Base-by-base conservation (phyloP, 2,113 vertebrate species). In the Pelecanoides urinatrix region DNA sequence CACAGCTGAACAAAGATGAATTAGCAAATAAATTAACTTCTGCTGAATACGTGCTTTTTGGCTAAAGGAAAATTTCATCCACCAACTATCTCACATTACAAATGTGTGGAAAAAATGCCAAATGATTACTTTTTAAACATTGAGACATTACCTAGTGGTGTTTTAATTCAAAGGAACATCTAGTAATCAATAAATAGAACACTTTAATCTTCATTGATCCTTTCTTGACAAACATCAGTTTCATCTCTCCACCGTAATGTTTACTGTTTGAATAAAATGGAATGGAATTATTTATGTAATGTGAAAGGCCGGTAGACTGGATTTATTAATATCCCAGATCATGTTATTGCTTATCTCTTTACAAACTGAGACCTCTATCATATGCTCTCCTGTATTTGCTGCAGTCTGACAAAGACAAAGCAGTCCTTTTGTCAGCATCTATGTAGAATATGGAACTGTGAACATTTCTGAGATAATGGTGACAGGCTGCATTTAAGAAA, bases 401-500 rank as follows among this genome's bases (percentile, higher is more conserved):
- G 55, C 16, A 4, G 40, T 36, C 49, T 34, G 32, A 65, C 65
- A 49, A 26, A 77, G 55, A 40, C 15, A 52, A 58, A 86, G 32
- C 13, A 16, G 29, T 13, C 20, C 26, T 68, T 44, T 52, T 58
- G 55, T 36, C 50, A 42, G 50, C 30, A 6, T 29, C 61, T 13
- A 1, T 25, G 11, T 6, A 23, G 44, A 34, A 59, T 16, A 22
- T 26, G 42, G 16, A 30, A 38, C 38, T n/a, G 72, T 14, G 79
- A 44, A 36, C 0, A 1, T 21, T 56, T 80, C 27, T 72, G 40
- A 40, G 5, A 2, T 27, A 34, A 22, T 4, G 29, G 8, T 29
- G 71, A 26, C 45, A 82, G 42, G 20, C n/a, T 78, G 50, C 22
- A 10, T 61, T 40, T 53, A 16, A 52, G 34, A 36, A 50, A 65